Base-by-base conservation (phyloP, 2,888 invertebrate species). In the Caenorhabditis wallacei region DNA sequence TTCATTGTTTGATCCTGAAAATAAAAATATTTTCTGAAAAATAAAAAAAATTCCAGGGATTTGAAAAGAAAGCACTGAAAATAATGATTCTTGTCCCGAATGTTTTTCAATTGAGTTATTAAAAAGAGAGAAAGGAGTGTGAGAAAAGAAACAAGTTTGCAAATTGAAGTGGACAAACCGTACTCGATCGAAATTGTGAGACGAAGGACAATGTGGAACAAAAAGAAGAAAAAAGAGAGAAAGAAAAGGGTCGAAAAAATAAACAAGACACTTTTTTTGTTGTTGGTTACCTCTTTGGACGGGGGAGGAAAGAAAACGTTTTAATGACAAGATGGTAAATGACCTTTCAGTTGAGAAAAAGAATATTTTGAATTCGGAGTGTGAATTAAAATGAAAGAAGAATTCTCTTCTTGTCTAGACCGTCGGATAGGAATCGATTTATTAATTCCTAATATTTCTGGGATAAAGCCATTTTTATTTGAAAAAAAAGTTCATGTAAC, bases 101-200 rank as follows among this genome's bases (percentile, higher is more conserved):
- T 37, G 53, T 54, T 30, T 16, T n/a, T 40, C 46, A 18, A 48
- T 5, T 18, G 46, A 22, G 43, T 24, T 61, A 54, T 22, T 24
- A 35, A 51, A 16, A 30, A 30, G 13, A 30, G 13, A 30, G 43
- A 22, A 20, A 18, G 46, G 48, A 48, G 56, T 26, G 69, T 43
- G 26, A 66, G 56, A 66, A 75, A 35, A 18, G 66, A 76, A 76
- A 76, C 75, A 76, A 76, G 75, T 76, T 56, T 66, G 22, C 26
- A 76, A 59, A 68, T 59, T 66, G 68, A 78, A 69, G 78, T 78
- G 78, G 69, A 69, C 69, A 69, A 78, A 69, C 69, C 54, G 69
- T 78, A 61, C 46, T 70, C 68, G 69, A 69, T 78, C 69, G 63
- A 69, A 69, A 70, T 56, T 69, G 78, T 63, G 78, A 78, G 69